Base-by-base conservation (phyloP, 2,888 invertebrate genomes). In the Ganaspis brasiliensis region DNA sequence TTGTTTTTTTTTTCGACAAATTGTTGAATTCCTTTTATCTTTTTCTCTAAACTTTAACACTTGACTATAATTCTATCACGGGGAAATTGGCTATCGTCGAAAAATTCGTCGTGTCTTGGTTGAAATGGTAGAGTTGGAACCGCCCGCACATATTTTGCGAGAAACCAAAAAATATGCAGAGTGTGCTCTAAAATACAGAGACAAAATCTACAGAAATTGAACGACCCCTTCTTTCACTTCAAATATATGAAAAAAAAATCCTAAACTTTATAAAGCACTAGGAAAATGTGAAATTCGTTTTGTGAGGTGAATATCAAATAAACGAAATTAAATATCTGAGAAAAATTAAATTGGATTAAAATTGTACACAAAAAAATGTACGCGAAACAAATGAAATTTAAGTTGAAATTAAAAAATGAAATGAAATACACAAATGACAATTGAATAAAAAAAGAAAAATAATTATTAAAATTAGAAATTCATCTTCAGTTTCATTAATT, bases 101-200 rank as follows among this genome's bases (percentile, higher is more conserved):
- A 61, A 61, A 61, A 61, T 37, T 12, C 35, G 37, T 37, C 21
- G 19, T 35, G 35, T 31, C 61, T 37, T 61, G 37, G 35, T 61
- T 37, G 19, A 61, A 21, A 61, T 19, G 19, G 12, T 37, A 5
- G 12, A 31, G 6, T 10, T 19, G 61, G 21, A 21, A 61, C 10
- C 61, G 12, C 61, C 61, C 35, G 61, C 61, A 61, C 61, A 37
- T 61, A 61, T 35, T 61, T 61, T 61, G 19, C 61, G 12, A 37
- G 61, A 37, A 35, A 21, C 37, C 61, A 16, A 61, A 61, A 37
- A 61, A 61, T 61, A 19, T 37, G 16, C 61, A 35, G 19, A 35
- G 19, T 35, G 16, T 35, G 2, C 35, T 35, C 19, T n/a, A 52
- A 8, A 52, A 52, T 52, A 52, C 12, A 14, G 37, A 9, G 19